A percentile compares a stretch with the other conserved stretches of the same genome.
phyloP scores from a whole-genome alignment of 2,113 vertebrate species.

The Lepisosteus osseus region DNA sequence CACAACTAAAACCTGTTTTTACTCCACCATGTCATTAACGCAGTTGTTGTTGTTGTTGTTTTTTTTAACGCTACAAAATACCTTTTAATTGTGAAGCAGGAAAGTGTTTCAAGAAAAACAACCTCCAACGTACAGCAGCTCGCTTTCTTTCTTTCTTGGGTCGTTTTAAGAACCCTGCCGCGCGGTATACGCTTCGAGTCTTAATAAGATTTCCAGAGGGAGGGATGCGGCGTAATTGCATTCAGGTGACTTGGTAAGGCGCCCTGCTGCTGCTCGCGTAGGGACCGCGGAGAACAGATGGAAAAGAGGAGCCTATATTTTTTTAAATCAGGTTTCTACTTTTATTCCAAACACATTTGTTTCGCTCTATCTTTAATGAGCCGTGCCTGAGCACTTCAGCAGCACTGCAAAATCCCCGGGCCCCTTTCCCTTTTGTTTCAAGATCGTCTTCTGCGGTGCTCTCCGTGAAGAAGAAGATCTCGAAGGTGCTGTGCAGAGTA shows the following conservation, averaged over 20 bases:
- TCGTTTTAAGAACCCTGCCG: no score
- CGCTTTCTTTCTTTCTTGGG: no score
- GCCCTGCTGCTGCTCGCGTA: constrained; percentile 10
- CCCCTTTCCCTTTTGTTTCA: not conserved
- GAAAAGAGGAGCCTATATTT: not conserved
- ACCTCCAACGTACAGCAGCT: no score
- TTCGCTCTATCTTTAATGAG: not conserved
- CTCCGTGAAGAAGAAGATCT: constrained; percentile 5
- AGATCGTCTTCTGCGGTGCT: not conserved
- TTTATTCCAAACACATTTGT: not conserved
- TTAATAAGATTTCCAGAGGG: no score
- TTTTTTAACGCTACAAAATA: no score
- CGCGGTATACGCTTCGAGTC: no score
- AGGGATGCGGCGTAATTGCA: constrained; percentile 25
- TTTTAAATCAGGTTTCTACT: constrained; percentile 1
- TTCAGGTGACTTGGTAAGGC: constrained; percentile 41
- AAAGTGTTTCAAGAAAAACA: no score
- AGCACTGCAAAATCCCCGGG: not conserved
- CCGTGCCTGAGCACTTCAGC: not conserved
- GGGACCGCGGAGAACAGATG: not conserved
- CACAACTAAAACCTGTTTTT: no score
- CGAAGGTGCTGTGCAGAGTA: not conserved
- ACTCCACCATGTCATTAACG: no score
- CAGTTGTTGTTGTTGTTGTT: no score
- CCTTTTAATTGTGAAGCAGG: not conserved